Conservation (phyloP, 37 sponge, comb jelly and placozoan species). For the Cliona cf. orientalis region DNA sequence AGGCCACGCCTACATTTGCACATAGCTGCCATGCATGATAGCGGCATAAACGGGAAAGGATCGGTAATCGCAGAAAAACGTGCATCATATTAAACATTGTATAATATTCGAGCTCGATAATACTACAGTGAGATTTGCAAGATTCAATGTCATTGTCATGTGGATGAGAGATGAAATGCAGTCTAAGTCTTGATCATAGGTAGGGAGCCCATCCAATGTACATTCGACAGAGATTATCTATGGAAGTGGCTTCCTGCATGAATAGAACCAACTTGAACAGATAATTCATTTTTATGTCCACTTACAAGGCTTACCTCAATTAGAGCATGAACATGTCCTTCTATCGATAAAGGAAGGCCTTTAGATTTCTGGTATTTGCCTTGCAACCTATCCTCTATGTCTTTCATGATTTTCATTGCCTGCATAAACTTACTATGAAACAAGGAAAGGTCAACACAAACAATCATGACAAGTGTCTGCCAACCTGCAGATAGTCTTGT, state of each 20-base stretch:
- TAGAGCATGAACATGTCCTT: constrained; percentile 87
- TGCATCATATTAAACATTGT: no score
- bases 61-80: no score
- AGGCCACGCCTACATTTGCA: no score
- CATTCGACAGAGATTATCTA: constrained; percentile 84
- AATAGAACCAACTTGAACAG: constrained; percentile 1
- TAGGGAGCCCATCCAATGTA: constrained; percentile 95
- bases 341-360: constrained; percentile 85
- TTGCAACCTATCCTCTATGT: constrained; percentile 86
- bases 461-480: no score
- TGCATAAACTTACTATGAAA: no score
- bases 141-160: no score
- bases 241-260: constrained; percentile 77
- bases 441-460: no score
- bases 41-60: no score
- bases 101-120: no score
- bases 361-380: constrained; percentile 72
- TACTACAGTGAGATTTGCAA: no score
- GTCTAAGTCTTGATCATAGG: constrained; percentile 9
- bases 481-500: no score
- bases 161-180: not conserved
- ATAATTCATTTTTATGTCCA: not conserved
- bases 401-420: constrained; percentile 85
- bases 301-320: constrained; percentile 56
- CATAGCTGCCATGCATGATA: no score